Evolutionary conservation across 2,888 invertebrate species (phyloP).

Genomic region (Ramazzottius varieornatus): DNA sequence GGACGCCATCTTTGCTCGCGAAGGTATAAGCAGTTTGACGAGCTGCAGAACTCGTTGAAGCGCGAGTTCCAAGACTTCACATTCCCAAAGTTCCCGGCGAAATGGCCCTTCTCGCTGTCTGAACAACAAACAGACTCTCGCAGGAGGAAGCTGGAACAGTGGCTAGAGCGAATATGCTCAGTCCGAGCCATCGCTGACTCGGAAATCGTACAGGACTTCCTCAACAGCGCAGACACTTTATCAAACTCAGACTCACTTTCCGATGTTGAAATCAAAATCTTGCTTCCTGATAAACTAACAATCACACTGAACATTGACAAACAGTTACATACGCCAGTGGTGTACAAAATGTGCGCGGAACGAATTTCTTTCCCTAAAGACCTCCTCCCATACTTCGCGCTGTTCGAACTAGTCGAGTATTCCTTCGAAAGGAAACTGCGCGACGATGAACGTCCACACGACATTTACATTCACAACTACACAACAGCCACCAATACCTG

Average conservation of each 20-base stretch:
- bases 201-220: constrained; percentile 44
- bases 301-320: not conserved
- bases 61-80: constrained; percentile 81
- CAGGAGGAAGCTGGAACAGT: constrained; percentile 76
- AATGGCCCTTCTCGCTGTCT: constrained; percentile 86
- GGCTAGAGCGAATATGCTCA: constrained; percentile 75
- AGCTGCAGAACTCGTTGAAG: constrained; percentile 56
- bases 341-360: constrained; percentile 42
- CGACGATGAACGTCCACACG: constrained; percentile 79
- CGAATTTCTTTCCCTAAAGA: constrained; percentile 53
- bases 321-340: not conserved
- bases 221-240: not conserved
- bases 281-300: not conserved
- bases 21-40: constrained; percentile 78
- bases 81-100: constrained; percentile 89
- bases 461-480: constrained; percentile 93
- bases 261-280: constrained; percentile 13
- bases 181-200: constrained; percentile 90
- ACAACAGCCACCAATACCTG: constrained; percentile 89
- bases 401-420: constrained; percentile 74
- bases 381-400: constrained; percentile 64
- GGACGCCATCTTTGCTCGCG: constrained; percentile 86
- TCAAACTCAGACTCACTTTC: constrained; percentile 13
- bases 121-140: constrained; percentile 89
- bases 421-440: constrained; percentile 67